Evolutionary conservation across 2,888 invertebrate species (phyloP).

Genomic region (Notodonta ziczac): DNA sequence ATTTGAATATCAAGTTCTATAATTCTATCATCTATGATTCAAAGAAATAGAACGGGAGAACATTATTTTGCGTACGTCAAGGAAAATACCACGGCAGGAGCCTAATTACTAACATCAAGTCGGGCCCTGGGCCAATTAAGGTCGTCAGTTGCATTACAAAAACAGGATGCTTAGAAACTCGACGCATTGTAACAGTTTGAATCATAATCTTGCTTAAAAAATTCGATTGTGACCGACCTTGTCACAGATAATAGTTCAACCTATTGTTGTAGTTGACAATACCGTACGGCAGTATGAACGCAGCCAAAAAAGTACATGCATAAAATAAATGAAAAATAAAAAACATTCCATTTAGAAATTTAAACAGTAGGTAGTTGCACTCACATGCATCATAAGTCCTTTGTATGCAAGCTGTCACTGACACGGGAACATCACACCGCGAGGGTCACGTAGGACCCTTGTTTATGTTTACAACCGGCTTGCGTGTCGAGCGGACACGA

Average conservation of each 20-base stretch:
- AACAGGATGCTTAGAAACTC: conserved; percentile 54
- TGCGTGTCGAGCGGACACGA: conserved; percentile 15
- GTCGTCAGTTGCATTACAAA: conserved; percentile 41
- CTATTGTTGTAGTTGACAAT: conserved; percentile 43
- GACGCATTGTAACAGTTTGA: conserved; percentile 39
- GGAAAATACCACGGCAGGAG: conserved; percentile 45
- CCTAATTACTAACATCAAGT: conserved; percentile 44
- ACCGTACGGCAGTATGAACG: conserved; percentile 1
- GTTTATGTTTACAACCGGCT: conserved; percentile 54
- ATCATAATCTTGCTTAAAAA: conserved; percentile 39
- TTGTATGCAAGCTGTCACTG: conserved; percentile 59
- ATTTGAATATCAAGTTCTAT: conserved; percentile 17
- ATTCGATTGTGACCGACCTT: conserved; percentile 47
- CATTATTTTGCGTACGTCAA: conserved; percentile 20
- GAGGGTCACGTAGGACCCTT: conserved; percentile 60
- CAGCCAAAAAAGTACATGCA: conserved; percentile 1
- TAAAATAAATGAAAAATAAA: conserved; percentile 7
- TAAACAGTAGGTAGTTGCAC: conserved; percentile 42
- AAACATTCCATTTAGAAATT: background rate
- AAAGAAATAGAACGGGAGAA: conserved; percentile 33
- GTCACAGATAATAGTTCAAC: conserved; percentile 37
- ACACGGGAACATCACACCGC: conserved; percentile 67
- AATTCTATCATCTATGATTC: conserved; percentile 19
- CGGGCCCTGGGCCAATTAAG: conserved; percentile 40
- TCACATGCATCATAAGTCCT: conserved; percentile 79